Conservation (phyloP, 1,140 invertebrate species). For the Conopomorpha cramerella region DNA sequence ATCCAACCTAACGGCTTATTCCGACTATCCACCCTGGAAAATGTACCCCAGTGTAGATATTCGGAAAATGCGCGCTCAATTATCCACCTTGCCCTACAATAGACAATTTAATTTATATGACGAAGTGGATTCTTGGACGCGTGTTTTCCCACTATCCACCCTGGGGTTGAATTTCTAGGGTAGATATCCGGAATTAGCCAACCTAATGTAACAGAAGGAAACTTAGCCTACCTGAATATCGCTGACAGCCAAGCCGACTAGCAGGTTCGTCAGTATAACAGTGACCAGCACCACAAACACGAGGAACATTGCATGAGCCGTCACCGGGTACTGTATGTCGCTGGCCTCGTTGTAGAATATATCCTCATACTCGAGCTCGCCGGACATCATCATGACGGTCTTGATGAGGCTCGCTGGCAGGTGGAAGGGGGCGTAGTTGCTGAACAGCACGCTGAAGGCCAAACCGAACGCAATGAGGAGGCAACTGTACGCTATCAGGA, state of each 20-base stretch:
- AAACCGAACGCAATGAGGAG: conserved; percentile 78
- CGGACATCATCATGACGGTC: conserved; percentile 88
- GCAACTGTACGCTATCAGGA: conserved; percentile 79
- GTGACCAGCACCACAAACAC: conserved; percentile 81
- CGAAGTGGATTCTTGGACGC: too few relatives aligned
- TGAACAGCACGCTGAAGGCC: conserved; percentile 78
- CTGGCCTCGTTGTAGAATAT: conserved; percentile 71
- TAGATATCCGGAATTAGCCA: too few relatives aligned
- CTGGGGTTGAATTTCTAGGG: too few relatives aligned
- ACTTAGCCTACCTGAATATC: conserved; percentile 67
- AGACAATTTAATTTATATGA: too few relatives aligned
- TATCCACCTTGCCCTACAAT: too few relatives aligned
- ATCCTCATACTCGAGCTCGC: conserved; percentile 84
- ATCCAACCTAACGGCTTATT: too few relatives aligned
- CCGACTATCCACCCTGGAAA: too few relatives aligned
- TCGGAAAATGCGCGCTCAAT: too few relatives aligned
- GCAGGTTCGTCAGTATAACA: conserved; percentile 82
- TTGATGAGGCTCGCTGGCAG: conserved; percentile 70
- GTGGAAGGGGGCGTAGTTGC: conserved; percentile 73
- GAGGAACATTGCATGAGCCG: conserved; percentile 76
- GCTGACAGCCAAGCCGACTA: conserved; percentile 84
- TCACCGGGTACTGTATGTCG: conserved; percentile 66
- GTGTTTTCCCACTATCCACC: too few relatives aligned
- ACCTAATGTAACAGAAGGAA: conserved; percentile 2
- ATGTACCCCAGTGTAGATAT: too few relatives aligned